phyloP scores from a whole-genome alignment of 2,888 invertebrate genomes.

The Muschampia plurimacula region DNA sequence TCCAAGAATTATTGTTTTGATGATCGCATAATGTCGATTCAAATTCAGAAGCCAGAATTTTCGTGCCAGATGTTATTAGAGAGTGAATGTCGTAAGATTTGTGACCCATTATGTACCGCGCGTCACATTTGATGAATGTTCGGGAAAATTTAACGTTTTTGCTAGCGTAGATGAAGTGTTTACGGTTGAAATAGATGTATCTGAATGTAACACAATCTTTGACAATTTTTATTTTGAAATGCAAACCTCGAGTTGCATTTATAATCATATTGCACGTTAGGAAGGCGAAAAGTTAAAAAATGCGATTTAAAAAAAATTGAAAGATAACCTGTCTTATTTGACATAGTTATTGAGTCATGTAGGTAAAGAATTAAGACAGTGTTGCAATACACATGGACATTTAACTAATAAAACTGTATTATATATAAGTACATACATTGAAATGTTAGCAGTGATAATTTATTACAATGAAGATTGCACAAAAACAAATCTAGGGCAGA shows the following conservation, averaged over 20 bases:
- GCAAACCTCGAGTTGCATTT: neutral
- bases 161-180: conserved; percentile 11
- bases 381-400: no score
- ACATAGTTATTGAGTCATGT: no score
- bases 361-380: no score
- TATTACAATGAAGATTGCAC: neutral
- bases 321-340: no score
- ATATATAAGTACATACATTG: neutral
- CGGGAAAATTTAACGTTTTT: conserved; percentile 15
- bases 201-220: neutral
- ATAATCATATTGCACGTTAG: neutral
- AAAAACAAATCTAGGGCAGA: neutral
- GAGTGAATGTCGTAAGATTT: conserved; percentile 28
- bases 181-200: conserved; percentile 9
- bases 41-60: conserved; percentile 13
- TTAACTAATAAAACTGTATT: neutral
- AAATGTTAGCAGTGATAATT: neutral
- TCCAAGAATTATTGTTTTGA: conserved; percentile 15
- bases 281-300: neutral
- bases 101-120: conserved; percentile 9
- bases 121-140: conserved; percentile 13
- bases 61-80: conserved; percentile 24
- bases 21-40: conserved; percentile 10
- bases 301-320: no score
- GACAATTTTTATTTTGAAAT: neutral